phyloP scores from a whole-genome alignment of 2,113 vertebrate genomes.

The Nibea albiflora region DNA sequence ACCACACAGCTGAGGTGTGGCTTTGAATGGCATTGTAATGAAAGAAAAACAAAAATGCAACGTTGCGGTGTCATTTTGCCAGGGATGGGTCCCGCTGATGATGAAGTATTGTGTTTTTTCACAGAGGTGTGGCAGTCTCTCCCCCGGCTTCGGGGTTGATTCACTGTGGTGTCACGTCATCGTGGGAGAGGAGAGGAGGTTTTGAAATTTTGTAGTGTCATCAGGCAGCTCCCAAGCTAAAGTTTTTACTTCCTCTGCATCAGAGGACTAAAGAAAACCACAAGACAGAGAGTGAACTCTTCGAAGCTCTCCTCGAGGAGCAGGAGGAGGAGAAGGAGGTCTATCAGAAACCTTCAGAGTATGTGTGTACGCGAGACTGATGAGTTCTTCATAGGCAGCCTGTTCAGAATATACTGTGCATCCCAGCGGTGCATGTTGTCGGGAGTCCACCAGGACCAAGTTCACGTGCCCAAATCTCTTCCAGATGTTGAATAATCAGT shows the following conservation, averaged over 20 bases:
- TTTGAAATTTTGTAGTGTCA: conserved; percentile 12
- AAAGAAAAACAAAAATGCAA: conserved; percentile 28
- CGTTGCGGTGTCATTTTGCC: conserved; percentile 9
- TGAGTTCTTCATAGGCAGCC: conserved; percentile 43
- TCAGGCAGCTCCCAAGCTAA: neutral
- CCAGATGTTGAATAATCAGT: conserved; percentile 82
- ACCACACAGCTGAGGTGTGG: conserved; percentile 21
- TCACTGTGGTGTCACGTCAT: conserved; percentile 34
- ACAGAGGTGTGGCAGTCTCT: conserved; percentile 43
- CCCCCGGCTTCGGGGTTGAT: conserved; percentile 21
- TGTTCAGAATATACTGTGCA: conserved; percentile 47
- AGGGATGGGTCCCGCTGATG: conserved; percentile 19
- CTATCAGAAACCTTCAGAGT: conserved; percentile 45
- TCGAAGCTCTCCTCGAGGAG: conserved; percentile 1
- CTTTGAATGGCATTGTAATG: conserved; percentile 3
- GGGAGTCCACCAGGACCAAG: conserved; percentile 63
- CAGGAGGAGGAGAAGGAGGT: conserved; percentile 7
- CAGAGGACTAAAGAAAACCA: conserved; percentile 20
- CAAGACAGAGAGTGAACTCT: neutral
- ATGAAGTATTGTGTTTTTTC: conserved; percentile 53
- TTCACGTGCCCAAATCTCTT: conserved; percentile 74
- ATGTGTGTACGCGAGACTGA: conserved; percentile 31
- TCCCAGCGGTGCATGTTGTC: conserved; percentile 62
- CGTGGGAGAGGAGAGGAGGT: conserved; percentile 34
- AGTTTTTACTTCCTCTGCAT: conserved; percentile 6